These are phyloP conservation scores for Blastomussa wellsi DNA, from an alignment of 92 coral and sea anemone genomes.

Conservation along the genomic window DNA sequence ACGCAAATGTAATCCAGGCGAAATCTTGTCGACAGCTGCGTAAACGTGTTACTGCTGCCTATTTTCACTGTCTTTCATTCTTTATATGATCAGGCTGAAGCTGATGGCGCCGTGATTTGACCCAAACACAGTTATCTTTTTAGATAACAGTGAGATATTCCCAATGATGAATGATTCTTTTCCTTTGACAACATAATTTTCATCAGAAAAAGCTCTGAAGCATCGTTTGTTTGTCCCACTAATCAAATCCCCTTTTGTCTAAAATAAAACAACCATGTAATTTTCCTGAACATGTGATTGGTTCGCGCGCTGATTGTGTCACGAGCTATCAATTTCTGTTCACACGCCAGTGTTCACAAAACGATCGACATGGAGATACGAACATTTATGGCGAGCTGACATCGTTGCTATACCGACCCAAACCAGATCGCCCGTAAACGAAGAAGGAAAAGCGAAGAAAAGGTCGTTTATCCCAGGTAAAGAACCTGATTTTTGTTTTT, in stretches of 20 bases:
- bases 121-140: not conserved
- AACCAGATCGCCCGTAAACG: not conserved
- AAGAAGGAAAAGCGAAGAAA: not conserved
- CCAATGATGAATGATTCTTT: too few relatives aligned
- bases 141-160: not conserved
- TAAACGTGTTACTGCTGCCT: not conserved
- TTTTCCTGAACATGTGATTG: conserved; percentile 13
- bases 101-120: not conserved
- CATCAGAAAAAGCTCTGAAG: not conserved
- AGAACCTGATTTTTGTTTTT: not conserved
- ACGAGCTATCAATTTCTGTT: not conserved
- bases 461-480: conserved; percentile 7
- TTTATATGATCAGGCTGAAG: not conserved
- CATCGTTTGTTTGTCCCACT: conserved; percentile 29
- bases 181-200: conserved; percentile 7
- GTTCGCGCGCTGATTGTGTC: conserved; percentile 12
- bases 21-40: conserved; percentile 7
- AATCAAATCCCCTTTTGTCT: conserved; percentile 25
- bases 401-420: conserved; percentile 1
- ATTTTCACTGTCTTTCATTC: not conserved
- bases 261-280: conserved; percentile 27
- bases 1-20: not conserved
- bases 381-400: not conserved
- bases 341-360: not conserved
- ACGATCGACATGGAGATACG: not conserved